phyloP scores from a whole-genome alignment of 2,113 vertebrate species.

The Silurus asotus region DNA sequence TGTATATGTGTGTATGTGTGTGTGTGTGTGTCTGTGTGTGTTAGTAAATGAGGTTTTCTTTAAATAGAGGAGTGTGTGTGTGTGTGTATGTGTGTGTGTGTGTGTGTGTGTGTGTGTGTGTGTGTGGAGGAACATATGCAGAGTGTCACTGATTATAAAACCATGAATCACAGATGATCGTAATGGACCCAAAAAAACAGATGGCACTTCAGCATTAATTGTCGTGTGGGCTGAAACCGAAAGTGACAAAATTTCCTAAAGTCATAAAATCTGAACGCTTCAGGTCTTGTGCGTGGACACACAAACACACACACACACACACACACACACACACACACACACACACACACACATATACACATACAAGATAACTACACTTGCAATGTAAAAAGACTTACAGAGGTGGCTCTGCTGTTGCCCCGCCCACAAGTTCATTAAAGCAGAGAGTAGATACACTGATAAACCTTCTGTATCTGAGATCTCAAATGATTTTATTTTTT shows the following conservation, averaged over 20 bases:
- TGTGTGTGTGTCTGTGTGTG: conserved; percentile 29
- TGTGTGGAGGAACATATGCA: background rate
- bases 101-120: conserved; percentile 31
- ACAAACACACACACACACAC: background rate
- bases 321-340: background rate
- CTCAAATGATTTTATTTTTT: background rate
- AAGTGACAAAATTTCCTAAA: background rate
- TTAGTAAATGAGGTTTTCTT: background rate
- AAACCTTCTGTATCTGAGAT: background rate
- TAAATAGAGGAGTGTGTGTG: background rate
- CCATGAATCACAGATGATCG: background rate
- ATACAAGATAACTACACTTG: background rate
- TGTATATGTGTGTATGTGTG: conserved; percentile 18
- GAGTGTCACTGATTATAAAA: conserved; percentile 4
- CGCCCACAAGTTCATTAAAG: background rate
- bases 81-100: conserved; percentile 20
- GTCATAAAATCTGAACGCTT: background rate
- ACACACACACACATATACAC: background rate
- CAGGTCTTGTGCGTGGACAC: too few relatives aligned
- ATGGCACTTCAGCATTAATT: conserved; percentile 8
- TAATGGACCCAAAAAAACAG: conserved; percentile 16
- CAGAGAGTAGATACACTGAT: background rate
- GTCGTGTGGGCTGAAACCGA: conserved; percentile 4
- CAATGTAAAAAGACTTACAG: background rate
- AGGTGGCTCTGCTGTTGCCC: background rate